phyloP scores from a whole-genome alignment of 1,140 invertebrate genomes.

The Tetraneura akinire region DNA sequence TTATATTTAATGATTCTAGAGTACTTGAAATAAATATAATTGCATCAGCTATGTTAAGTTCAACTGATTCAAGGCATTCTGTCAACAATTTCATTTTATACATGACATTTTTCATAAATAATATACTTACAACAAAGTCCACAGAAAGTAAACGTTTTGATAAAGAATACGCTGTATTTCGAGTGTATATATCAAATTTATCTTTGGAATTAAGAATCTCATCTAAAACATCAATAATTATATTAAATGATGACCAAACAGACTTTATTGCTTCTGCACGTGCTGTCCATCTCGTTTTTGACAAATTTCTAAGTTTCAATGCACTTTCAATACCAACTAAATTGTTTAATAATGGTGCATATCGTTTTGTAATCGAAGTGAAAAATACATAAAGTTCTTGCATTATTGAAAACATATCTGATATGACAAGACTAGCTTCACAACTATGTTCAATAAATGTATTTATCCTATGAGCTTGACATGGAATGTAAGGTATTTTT shows the following conservation, averaged over 20 bases:
- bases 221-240: neutral
- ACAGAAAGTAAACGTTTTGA: conserved; percentile 6
- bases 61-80: neutral
- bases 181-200: neutral
- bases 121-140: neutral
- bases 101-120: neutral
- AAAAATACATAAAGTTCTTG: conserved; percentile 33
- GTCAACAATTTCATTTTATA: neutral
- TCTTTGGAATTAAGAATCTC: neutral
- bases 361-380: conserved; percentile 10
- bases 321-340: neutral
- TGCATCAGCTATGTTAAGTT: neutral
- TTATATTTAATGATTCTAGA: conserved; percentile 8
- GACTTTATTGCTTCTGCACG: conserved; percentile 12
- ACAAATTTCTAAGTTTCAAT: neutral
- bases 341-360: neutral
- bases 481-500: too few species aligned
- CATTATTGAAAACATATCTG: conserved; percentile 12
- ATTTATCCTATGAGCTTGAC: conserved; percentile 34
- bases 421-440: conserved; percentile 5
- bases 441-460: conserved; percentile 41
- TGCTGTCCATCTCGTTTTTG: conserved; percentile 28
- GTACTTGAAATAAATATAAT: neutral
- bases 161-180: neutral
- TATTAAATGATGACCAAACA: neutral